Evolutionary conservation across 2,113 vertebrate genomes (phyloP), one percentile per base, ranked within the genome.

Genomic region (Cyanoramphus novaezelandiae): DNA sequence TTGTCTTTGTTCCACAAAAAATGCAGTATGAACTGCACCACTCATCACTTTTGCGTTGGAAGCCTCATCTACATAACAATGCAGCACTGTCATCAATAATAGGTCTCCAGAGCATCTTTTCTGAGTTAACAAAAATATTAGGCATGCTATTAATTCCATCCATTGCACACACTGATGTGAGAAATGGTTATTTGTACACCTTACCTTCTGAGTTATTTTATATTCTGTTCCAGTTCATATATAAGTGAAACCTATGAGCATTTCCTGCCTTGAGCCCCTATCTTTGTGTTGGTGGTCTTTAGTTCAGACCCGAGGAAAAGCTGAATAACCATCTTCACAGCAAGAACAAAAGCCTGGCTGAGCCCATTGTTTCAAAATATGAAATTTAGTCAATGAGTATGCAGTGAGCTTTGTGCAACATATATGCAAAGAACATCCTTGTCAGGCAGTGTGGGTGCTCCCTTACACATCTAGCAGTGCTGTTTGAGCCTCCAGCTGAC

Each of bases 51-150:
- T 76, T 59, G 70, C 64, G 11, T n/a, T 62, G 59, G 55, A 70
- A 93, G 52, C 31, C 69, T 76, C 71, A 65, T 75, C 64, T 93
- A 74, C 44, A 23, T 70, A 84, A 76, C 11, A 95, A 55, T 62
- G 64, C 17, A 76, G 53, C 37, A 50, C 41, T 91, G 69, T 79
- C 91, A 90, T 94, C 92, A 95, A 81, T 82, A 82, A 92, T 31
- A 63, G 53, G 64, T 52, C 49, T 90, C 62, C 28, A 55, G 77
- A 83, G 62, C 63, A 92, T 88, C 59, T 93, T 96, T 94, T 96
- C 94, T 78, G 76, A 97, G 82, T 95, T 72, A 87, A 81, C 14
- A 95, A 92, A 97, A 92, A 82, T 90, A 94, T 91, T 91, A 85
- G 82, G 68, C 57, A 46, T 87, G 65, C 52, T 96, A 84, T 96